phyloP scores from a whole-genome alignment of 2,797 vertebrate genomes.

The Miopithecus talapoin region DNA sequence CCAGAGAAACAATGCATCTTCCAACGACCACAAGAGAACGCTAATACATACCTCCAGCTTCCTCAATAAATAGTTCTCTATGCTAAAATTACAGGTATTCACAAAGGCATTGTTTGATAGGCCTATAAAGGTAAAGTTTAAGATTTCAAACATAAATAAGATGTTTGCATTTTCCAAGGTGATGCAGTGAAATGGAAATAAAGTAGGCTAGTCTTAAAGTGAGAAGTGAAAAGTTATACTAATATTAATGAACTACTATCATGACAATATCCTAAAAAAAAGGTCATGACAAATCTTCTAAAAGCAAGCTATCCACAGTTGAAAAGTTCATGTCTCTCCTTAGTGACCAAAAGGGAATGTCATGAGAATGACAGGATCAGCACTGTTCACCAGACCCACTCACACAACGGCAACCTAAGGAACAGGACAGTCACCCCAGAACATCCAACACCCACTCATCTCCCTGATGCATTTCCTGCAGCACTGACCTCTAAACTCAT shows the following conservation, averaged over 20 bases:
- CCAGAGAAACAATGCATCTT: background rate
- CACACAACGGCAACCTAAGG: background rate
- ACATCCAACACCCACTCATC: background rate
- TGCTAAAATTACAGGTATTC: background rate
- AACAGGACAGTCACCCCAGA: background rate
- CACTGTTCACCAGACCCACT: background rate
- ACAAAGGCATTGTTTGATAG: background rate
- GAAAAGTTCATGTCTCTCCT: background rate
- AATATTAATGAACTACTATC: background rate
- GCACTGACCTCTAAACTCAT: background rate
- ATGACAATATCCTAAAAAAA: background rate
- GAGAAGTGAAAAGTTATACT: background rate
- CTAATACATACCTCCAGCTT: background rate
- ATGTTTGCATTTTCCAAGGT: background rate
- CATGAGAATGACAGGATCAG: background rate
- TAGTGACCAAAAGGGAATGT: fast-evolving
- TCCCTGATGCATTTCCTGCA: background rate
- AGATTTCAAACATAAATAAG: background rate
- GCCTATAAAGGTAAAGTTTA: background rate
- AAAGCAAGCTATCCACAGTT: background rate
- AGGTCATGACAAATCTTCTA: background rate
- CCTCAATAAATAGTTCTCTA: background rate
- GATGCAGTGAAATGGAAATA: background rate
- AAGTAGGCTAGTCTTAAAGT: background rate
- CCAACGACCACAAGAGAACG: background rate